Base-by-base conservation (phyloP, 2,888 invertebrate species). In the Noctua comes region DNA sequence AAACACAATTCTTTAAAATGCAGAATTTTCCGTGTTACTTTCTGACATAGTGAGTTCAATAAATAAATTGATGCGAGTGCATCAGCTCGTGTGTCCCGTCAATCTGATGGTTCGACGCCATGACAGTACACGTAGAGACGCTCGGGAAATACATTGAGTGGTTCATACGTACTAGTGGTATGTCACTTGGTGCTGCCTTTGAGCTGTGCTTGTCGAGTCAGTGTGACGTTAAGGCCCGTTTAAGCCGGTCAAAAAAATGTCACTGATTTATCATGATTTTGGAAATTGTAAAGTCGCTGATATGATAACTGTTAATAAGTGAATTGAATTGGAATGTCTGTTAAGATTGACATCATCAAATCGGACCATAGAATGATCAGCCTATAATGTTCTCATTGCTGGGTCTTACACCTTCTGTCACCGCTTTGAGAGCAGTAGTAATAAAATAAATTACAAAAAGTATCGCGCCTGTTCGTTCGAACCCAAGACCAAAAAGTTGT, bases 61-160 rank as follows among this genome's bases (percentile, higher is more conserved):
- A 83, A 81, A 87, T 79, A 87, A 86, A 88, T 84, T 77, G 82
- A 84, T 87, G 79, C 70, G 82, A 86, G 80, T 84, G 84, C 86
- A 87, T 86, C 88, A 80, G 76, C 73, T 76, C 65, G 65, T 69
- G 71, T 75, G 76, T 46, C 76, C 80, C 76, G 85, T 79, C 85
- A 87, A 87, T 88, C 82, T 77, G 88, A 84, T 79, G 79, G 82
- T 48, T 76, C 85, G 82, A 82, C 81, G 70, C 78, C 79, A 79
- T 84, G 87, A 85, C 84, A 66, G 69, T 73, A 57, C 62, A 83
- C 64, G 69, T 71, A 65, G 51, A 83, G 70, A 83, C 84, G 73
- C 86, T 83, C 83, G 84, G 84, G 84, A 85, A 85, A 85, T 85
- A 64, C 76, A 54, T 68, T 72, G 86, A 85, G 86, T 86, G 84